phyloP scores from a whole-genome alignment of 2,888 invertebrate genomes.

The Sminthurinus aureus region DNA sequence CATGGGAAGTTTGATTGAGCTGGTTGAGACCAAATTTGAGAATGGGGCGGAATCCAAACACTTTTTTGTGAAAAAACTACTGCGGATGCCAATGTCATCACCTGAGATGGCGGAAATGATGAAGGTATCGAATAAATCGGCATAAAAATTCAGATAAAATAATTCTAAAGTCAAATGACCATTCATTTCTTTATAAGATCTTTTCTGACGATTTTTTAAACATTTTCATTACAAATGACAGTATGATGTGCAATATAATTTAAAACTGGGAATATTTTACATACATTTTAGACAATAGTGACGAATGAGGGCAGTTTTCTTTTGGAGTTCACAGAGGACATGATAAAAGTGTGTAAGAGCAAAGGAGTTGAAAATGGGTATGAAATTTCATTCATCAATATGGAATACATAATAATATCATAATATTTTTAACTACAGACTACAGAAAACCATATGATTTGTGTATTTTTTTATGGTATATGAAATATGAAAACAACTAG shows the following conservation, averaged over 20 bases:
- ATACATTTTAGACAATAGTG: too few species aligned
- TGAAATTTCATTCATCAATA: neutral
- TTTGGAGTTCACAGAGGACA: neutral
- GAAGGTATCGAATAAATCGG: neutral
- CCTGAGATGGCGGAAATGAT: neutral
- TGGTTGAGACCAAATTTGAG: neutral
- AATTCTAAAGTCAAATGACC: too few species aligned
- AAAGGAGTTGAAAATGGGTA: constrained; percentile 6
- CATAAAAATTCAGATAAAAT: too few species aligned
- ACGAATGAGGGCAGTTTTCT: constrained; percentile 5
- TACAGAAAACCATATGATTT: too few species aligned
- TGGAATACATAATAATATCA: too few species aligned
- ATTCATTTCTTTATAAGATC: neutral
- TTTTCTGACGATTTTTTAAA: too few species aligned
- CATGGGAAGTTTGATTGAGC: constrained; percentile 23
- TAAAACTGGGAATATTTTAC: too few species aligned
- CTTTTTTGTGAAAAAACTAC: constrained; percentile 18
- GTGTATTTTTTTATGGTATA: too few species aligned
- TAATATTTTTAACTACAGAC: too few species aligned
- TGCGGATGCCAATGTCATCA: neutral
- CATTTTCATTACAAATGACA: too few species aligned
- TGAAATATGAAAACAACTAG: too few species aligned
- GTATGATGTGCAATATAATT: too few species aligned
- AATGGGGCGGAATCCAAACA: neutral
- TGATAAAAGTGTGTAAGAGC: neutral